A percentile compares a stretch with the other conserved stretches of the same genome.
Conservation (phyloP, 37 sponge, comb jelly and placozoan genomes). For the Axinella damicornis region DNA sequence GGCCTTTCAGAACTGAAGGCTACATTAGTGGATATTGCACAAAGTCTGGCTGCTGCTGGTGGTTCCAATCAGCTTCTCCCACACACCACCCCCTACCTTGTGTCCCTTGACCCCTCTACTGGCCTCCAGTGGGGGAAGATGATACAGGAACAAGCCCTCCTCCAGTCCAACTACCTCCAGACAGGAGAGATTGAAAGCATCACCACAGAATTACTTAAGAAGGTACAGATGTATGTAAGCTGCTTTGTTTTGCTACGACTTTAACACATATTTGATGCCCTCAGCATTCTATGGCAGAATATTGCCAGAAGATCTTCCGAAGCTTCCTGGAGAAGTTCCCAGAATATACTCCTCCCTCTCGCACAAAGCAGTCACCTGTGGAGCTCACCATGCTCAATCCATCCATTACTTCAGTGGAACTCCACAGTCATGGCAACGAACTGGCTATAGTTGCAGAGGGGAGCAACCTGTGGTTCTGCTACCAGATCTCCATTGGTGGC, state of each 20-base stretch:
- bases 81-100: too few relatives aligned
- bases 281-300: neutral
- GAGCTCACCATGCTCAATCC: neutral
- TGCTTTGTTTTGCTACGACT: neutral
- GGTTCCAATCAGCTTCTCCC: too few relatives aligned
- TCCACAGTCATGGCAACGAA: conserved; percentile 33
- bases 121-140: neutral
- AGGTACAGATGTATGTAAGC: neutral
- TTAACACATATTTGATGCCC: neutral
- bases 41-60: too few relatives aligned
- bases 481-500: neutral
- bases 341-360: neutral
- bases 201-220: neutral
- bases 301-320: conserved; percentile 15
- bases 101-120: neutral
- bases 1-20: too few relatives aligned
- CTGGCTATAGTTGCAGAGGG: conserved; percentile 27
- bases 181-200: neutral
- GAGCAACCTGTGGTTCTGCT: conserved; percentile 31
- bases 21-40: too few relatives aligned
- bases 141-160: neutral
- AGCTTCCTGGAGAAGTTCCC: neutral
- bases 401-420: neutral
- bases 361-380: neutral
- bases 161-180: neutral